phyloP scores from a whole-genome alignment of 2,888 invertebrate species.

The Mimas tiliae region DNA sequence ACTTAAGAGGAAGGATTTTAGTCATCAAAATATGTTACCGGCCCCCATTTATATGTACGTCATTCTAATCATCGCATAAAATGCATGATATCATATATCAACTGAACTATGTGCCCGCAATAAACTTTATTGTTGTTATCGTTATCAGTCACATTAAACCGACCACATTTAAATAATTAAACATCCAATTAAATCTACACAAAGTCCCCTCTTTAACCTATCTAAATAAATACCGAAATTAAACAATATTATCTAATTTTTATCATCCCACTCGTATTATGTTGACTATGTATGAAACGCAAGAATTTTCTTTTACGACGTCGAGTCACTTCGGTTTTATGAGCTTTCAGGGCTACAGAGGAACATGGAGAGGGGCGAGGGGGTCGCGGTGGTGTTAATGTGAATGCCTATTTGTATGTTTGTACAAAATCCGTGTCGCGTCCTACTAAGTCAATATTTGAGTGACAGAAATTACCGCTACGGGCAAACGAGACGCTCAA shows the following conservation, averaged over 20 bases:
- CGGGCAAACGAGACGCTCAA: constrained; percentile 68
- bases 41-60: too few species aligned
- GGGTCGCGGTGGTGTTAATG: constrained; percentile 67
- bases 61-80: background rate
- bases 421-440: constrained; percentile 81
- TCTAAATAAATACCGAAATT: constrained; percentile 9
- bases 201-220: background rate
- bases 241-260: constrained; percentile 36
- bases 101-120: background rate
- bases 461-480: constrained; percentile 78
- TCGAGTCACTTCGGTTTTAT: constrained; percentile 42
- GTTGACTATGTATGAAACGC: constrained; percentile 44
- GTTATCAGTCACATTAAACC: background rate
- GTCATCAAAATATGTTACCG: too few species aligned
- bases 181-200: background rate
- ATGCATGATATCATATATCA: background rate
- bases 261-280: constrained; percentile 38
- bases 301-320: constrained; percentile 43
- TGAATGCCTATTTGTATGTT: constrained; percentile 80
- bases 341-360: constrained; percentile 42
- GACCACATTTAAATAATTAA: constrained; percentile 3
- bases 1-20: too few species aligned
- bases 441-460: constrained; percentile 81
- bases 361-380: constrained; percentile 34
- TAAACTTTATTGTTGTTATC: background rate